Conservation (phyloP, 2,797 vertebrate species). For the Lateolabrax maculatus region DNA sequence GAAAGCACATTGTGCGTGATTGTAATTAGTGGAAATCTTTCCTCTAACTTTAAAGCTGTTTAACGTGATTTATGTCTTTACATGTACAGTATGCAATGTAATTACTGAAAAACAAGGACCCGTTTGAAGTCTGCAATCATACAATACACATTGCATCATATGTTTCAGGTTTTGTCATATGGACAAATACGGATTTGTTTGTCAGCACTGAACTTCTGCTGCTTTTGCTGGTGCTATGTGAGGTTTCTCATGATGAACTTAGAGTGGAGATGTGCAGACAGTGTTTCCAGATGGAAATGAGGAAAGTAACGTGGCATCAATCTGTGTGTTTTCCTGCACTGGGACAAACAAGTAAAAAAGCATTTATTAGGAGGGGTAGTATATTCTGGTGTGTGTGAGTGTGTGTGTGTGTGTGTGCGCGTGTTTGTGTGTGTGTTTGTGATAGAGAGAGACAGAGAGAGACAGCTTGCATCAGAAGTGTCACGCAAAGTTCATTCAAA, state of each 20-base stretch:
- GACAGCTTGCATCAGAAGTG: background rate
- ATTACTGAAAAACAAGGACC: background rate
- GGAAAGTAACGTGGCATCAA: background rate
- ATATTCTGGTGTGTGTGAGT: background rate
- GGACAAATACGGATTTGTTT: background rate
- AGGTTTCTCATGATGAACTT: constrained; percentile 1
- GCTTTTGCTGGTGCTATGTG: constrained; percentile 3
- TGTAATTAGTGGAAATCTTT: background rate
- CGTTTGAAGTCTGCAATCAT: background rate
- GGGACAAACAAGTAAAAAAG: background rate
- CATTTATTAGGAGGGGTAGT: background rate
- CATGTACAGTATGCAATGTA: background rate
- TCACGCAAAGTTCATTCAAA: constrained; percentile 1
- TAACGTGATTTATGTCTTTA: background rate
- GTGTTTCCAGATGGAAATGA: background rate
- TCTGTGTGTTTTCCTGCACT: background rate
- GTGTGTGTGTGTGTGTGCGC: constrained; percentile 1
- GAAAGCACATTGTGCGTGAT: background rate
- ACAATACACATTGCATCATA: background rate
- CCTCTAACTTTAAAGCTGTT: background rate
- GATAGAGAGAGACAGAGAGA: background rate
- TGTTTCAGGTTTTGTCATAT: background rate
- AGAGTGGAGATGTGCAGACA: background rate
- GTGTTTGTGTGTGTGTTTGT: background rate
- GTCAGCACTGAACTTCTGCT: constrained; percentile 16